Conservation (phyloP, 1,140 invertebrate species). For the Macrosteles quadrilineatus region DNA sequence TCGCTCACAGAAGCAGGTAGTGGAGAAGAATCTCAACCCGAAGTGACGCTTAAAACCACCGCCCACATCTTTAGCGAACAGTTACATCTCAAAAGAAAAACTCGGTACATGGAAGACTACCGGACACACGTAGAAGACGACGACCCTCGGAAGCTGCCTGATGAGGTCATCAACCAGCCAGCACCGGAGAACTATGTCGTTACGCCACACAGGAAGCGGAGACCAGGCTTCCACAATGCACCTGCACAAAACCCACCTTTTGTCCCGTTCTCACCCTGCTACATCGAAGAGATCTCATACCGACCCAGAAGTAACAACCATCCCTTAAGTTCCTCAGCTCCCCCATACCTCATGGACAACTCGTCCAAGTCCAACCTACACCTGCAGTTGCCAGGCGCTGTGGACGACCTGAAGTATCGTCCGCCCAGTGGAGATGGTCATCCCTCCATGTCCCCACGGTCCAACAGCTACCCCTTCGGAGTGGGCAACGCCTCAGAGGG, state of each 20-base stretch:
- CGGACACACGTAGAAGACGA: slow-evolving; percentile 38
- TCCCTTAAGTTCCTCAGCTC: slow-evolving; percentile 66
- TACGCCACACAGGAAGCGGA: slow-evolving; percentile 77
- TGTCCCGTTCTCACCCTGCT: slow-evolving; percentile 72
- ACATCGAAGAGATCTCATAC: slow-evolving; percentile 61
- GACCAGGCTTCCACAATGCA: slow-evolving; percentile 81
- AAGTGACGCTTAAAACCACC: slow-evolving; percentile 10
- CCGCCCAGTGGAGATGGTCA: slow-evolving; percentile 66
- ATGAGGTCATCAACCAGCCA: slow-evolving; percentile 51
- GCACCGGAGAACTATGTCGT: slow-evolving; percentile 68
- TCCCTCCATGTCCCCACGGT: slow-evolving; percentile 51
- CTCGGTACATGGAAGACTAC: slow-evolving; percentile 43
- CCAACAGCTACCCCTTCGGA: slow-evolving; percentile 42
- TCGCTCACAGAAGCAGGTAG: slow-evolving; percentile 28
- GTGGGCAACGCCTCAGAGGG: slow-evolving; percentile 45
- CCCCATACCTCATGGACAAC: slow-evolving; percentile 63
- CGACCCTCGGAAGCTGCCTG: slow-evolving; percentile 49
- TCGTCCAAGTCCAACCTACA: slow-evolving; percentile 56
- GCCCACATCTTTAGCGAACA: slow-evolving; percentile 16
- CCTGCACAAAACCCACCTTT: slow-evolving; percentile 83
- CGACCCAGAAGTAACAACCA: slow-evolving; percentile 51
- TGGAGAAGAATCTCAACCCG: slow-evolving; percentile 35
- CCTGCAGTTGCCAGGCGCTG: slow-evolving; percentile 36
- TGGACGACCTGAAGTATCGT: slow-evolving; percentile 56
- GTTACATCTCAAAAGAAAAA: slow-evolving; percentile 38